A percentile compares a stretch with the other conserved stretches of the same genome.
These are phyloP conservation scores for Irena cyanogastra DNA, from an alignment of 2,113 vertebrate species.

Conservation along the genomic window DNA sequence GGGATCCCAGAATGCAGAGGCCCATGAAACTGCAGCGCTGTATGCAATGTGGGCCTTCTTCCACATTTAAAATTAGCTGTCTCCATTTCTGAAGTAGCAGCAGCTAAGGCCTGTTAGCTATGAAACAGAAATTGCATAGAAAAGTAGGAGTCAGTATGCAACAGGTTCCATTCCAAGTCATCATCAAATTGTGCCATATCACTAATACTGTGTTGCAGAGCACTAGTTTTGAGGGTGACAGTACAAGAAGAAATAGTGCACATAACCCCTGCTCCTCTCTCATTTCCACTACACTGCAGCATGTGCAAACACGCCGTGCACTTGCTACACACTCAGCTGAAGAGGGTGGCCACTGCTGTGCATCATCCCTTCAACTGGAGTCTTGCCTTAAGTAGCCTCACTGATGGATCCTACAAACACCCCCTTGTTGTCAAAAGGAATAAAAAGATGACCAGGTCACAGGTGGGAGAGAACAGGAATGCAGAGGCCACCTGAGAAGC, in stretches of 20 bases:
- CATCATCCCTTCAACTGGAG: not conserved
- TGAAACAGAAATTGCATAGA: not conserved
- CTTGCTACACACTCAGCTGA: not conserved
- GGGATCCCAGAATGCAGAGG: not conserved
- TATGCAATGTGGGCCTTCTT: not conserved
- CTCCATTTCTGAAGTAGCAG: not conserved
- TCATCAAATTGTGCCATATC: not conserved
- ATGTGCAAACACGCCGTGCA: not conserved
- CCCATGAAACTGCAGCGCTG: not conserved
- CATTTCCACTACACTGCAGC: not conserved
- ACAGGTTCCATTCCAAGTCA: not conserved
- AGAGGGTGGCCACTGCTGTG: not conserved
- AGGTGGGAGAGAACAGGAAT: not conserved
- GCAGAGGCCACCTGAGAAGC: not conserved
- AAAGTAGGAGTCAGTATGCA: not conserved
- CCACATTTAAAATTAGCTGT: not conserved
- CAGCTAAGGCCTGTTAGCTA: not conserved
- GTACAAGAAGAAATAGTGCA: not conserved
- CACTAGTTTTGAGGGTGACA: not conserved
- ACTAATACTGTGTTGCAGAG: not conserved
- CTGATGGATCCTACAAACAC: not conserved
- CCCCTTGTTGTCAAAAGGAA: not conserved
- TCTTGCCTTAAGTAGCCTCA: slow-evolving; percentile 46
- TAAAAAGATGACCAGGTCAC: not conserved
- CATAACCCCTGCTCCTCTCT: not conserved